Evolutionary conservation across 1,140 invertebrate genomes (phyloP).

Genomic region (Drosophila pandora): DNA sequence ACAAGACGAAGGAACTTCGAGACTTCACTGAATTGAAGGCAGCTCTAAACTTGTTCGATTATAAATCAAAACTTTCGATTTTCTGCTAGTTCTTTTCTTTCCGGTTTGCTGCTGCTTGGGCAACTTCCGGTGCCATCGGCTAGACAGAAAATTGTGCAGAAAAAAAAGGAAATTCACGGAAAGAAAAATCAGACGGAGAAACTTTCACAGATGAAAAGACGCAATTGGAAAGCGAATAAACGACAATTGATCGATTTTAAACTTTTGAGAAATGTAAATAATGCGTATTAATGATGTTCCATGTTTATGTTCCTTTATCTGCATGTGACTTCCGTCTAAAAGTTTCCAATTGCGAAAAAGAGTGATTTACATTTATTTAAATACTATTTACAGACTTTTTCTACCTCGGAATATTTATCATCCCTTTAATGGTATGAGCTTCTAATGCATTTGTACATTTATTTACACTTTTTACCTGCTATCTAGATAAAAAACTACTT

Average conservation of each 20-base stretch:
- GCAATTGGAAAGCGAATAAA: constrained; percentile 56
- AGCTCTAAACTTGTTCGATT: constrained; percentile 68
- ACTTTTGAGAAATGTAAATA: constrained; percentile 46
- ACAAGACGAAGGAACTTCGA: constrained; percentile 8
- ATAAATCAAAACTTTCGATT: constrained; percentile 76
- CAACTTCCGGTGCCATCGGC: constrained; percentile 59
- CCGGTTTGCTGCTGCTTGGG: constrained; percentile 24
- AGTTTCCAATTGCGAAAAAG: constrained; percentile 18
- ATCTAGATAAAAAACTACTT: constrained; percentile 49
- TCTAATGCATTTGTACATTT: constrained; percentile 71
- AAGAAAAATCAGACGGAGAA: constrained; percentile 28
- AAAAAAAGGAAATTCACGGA: constrained; percentile 13
- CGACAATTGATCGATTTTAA: constrained; percentile 72
- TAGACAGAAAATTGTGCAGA: constrained; percentile 48
- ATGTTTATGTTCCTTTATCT: constrained; percentile 18
- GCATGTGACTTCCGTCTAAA: constrained; percentile 27
- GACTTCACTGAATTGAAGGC: constrained; percentile 46
- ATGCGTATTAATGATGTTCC: constrained; percentile 58
- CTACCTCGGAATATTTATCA: constrained; percentile 37
- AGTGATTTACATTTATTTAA: constrained; percentile 18
- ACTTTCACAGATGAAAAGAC: constrained; percentile 49
- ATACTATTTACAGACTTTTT: constrained; percentile 22
- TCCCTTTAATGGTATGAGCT: constrained; percentile 23
- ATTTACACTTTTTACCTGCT: constrained; percentile 50
- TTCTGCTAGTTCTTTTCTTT: constrained; percentile 41